phyloP scores from a whole-genome alignment of 1,140 invertebrate species.

The Camponotus floridanus region DNA sequence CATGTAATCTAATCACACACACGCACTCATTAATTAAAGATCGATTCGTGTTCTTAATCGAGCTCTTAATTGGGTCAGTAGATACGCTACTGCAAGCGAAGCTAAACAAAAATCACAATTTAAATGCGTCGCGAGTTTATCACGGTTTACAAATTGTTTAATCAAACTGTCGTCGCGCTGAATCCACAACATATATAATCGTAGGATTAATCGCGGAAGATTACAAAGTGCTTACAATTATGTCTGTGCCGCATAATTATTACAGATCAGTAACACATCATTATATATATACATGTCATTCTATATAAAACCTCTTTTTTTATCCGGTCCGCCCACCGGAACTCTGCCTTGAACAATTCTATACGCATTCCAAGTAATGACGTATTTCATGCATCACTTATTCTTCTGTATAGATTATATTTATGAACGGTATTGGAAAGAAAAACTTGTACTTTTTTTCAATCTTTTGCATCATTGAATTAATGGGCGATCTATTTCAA shows the following conservation, averaged over 20 bases:
- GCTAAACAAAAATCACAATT: slow-evolving; percentile 26
- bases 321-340: neutral
- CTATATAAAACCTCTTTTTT: slow-evolving; percentile 19
- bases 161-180: slow-evolving; percentile 24
- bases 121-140: slow-evolving; percentile 9
- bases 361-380: neutral
- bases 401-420: neutral
- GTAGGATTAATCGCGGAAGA: slow-evolving; percentile 37
- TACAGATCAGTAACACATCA: slow-evolving; percentile 10
- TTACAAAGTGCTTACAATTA: slow-evolving; percentile 22
- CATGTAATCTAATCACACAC: neutral
- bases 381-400: neutral
- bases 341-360: neutral
- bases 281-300: neutral
- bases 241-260: slow-evolving; percentile 7
- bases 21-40: neutral
- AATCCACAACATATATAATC: slow-evolving; percentile 19
- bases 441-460: neutral
- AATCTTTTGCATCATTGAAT: neutral
- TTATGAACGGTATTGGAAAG: too few species aligned
- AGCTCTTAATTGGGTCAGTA: neutral
- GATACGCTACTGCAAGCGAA: neutral
- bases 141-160: slow-evolving; percentile 15
- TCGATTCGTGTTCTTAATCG: neutral
- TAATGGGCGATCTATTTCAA: neutral